Evolutionary conservation across 2,888 invertebrate species (phyloP), one percentile per base, ranked within the genome.

Genomic region (Erebia ligea): DNA sequence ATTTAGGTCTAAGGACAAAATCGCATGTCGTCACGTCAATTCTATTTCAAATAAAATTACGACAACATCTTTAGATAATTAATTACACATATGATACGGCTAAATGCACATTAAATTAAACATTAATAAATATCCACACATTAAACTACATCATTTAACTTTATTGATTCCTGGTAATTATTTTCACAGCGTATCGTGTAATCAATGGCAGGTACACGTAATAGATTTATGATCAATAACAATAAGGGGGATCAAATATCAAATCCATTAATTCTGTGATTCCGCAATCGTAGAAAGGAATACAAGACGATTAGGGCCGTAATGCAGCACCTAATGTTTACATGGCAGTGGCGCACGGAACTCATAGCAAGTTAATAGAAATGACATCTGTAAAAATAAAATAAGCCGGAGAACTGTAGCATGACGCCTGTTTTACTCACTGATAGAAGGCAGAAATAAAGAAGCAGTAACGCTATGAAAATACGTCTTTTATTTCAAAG

Each of bases 241-340:
- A 74, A 73, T 66, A 56, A 67, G 68, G 65, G 67, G 57, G 59
- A 48, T 74, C 68, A 70, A 73, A 73, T 68, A 68, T 66, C 68
- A 64, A 58, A 68, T 15, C 57, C 64, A 73, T 74, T 70, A 70
- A 73, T 74, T 68, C 70, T 59, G 70, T 68, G 42, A 70, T 75
- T 72, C 57, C 66, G 73, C 67, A 73, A 76, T 74, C 71, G 69
- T 67, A 70, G 74, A 74, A 71, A 73, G 74, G 72, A 69, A 65
- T 69, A 75, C 70, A 70, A 70, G 73, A 54, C 71, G 71, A 70
- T 72, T 73, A 73, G 59, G 54, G 56, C 57, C 45, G 19, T 67
- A 61, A 61, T 67, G 21, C 48, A 58, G 61, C 59, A 40, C 52
- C 59, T 59, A 40, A 61, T 61, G 59, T 50, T 67, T 67, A 6